Conservation (phyloP, 2,797 vertebrate genomes). For the Enteromius anoplus region DNA sequence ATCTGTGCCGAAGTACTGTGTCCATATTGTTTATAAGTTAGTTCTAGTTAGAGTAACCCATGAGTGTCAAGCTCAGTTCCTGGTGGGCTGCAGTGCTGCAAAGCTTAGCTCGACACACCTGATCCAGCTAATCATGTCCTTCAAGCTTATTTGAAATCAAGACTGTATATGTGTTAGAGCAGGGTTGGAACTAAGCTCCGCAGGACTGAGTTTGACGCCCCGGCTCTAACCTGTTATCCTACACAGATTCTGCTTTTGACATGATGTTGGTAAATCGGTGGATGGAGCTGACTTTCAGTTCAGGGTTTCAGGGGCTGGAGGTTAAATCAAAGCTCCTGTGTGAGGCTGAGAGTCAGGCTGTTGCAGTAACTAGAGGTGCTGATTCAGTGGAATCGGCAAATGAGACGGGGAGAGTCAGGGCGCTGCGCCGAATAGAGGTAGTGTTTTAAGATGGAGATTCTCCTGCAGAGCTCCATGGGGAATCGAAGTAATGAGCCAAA, state of each 20-base stretch:
- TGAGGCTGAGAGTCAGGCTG: slow-evolving; percentile 1
- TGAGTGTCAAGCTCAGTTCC: too few relatives aligned
- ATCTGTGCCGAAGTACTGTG: background rate
- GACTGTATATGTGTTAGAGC: too few relatives aligned
- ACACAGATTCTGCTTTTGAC: background rate
- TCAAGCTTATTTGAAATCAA: too few relatives aligned
- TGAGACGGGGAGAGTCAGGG: slow-evolving; percentile 3
- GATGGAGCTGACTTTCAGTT: background rate
- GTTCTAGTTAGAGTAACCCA: too few relatives aligned
- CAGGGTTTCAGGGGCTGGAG: background rate
- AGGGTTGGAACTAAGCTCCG: too few relatives aligned
- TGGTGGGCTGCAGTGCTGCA: too few relatives aligned
- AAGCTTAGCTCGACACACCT: too few relatives aligned
- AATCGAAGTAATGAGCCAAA: slow-evolving; percentile 45
- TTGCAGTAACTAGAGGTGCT: slow-evolving; percentile 12
- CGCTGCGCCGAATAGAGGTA: slow-evolving; percentile 9
- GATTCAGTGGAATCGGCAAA: slow-evolving; percentile 29
- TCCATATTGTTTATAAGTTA: background rate
- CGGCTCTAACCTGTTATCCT: background rate
- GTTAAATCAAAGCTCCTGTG: slow-evolving; percentile 41
- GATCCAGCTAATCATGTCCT: too few relatives aligned
- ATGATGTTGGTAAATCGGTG: background rate
- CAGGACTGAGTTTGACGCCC: too few relatives aligned
- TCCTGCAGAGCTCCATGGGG: slow-evolving; percentile 39
- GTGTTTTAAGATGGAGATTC: slow-evolving; percentile 39